Evolutionary conservation across 2,113 vertebrate species (phyloP), one percentile per base, ranked within the genome.

Genomic region (Ardeotis arabs): DNA sequence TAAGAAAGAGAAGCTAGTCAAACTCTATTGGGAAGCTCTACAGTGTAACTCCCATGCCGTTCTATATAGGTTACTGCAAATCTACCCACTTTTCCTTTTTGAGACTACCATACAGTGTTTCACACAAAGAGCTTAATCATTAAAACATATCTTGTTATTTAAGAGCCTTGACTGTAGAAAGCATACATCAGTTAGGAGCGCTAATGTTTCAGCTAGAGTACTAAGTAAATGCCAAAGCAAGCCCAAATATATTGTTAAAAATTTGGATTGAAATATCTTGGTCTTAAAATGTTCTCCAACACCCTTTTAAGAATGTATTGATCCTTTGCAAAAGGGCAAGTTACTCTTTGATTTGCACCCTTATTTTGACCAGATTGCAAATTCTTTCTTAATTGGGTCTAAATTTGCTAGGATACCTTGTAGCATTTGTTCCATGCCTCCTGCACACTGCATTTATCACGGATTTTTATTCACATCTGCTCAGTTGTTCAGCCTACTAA

Each of bases 381-480:
- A 95, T 95, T 97, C 75, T 95, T 90, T 96, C 83, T 94, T 97
- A 92, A 96, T 86, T 91, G 75, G 31, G 29, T 93, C 53, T 90
- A 70, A 97, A 96, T 93, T 95, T 69, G 6, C 84, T 88, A 81
- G 81, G 80, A 68, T 49, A 44, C 68, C 44, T 78, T 85, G 92
- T 87, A 82, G 87, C 72, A 94, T 93, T 88, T 80, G 79, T 90
- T n/a, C n/a, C n/a, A 52, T 84, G 89, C 67, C 69, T 96, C 74
- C 82, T 74, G 55, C 72, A 83, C 76, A 82, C 67, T 87, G 81
- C 68, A 95, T 95, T 97, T 97, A 95, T 96, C 75, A 62, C 4
- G 11, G 31, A 90, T 60, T 96, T 97, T 97, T 77, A 91, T 90
- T 87, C 76, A 94, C 91, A 97, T 94, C 95, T 98, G 95, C 47